phyloP scores from a whole-genome alignment of 2,797 vertebrate genomes.

The Masticophis lateralis region DNA sequence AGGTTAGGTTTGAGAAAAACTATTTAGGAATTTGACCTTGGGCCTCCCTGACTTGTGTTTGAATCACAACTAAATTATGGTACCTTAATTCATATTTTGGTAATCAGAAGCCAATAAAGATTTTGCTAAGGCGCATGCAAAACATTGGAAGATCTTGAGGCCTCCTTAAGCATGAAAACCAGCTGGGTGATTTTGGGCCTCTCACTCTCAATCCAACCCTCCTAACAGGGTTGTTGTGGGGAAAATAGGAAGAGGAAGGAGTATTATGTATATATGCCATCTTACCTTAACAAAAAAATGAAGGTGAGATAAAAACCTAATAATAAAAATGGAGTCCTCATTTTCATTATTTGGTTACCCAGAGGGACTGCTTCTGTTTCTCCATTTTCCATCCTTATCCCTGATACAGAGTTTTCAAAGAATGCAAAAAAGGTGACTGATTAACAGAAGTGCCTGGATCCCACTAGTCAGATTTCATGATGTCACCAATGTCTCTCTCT shows the following conservation, averaged over 20 bases:
- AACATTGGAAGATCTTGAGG: neutral
- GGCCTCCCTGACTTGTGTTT: neutral
- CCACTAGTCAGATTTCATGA: neutral
- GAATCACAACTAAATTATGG: neutral
- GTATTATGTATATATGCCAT: neutral
- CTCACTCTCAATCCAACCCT: neutral
- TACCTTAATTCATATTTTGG: neutral
- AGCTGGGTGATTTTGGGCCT: neutral
- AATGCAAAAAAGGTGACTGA: neutral
- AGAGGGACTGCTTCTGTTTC: neutral
- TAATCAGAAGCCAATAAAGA: neutral
- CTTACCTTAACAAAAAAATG: neutral
- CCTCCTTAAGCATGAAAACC: neutral
- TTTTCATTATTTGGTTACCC: neutral
- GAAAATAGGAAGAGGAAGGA: neutral
- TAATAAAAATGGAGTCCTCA: neutral
- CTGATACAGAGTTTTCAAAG: neutral
- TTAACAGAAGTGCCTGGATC: constrained; percentile 9
- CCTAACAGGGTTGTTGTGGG: neutral
- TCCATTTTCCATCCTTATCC: neutral
- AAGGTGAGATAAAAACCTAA: neutral
- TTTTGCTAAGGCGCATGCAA: neutral
- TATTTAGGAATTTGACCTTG: neutral
- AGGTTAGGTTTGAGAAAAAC: neutral
- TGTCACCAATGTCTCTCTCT: neutral